Base-by-base conservation (phyloP, 2,888 invertebrate genomes). In the Prenolepis imparis region DNA sequence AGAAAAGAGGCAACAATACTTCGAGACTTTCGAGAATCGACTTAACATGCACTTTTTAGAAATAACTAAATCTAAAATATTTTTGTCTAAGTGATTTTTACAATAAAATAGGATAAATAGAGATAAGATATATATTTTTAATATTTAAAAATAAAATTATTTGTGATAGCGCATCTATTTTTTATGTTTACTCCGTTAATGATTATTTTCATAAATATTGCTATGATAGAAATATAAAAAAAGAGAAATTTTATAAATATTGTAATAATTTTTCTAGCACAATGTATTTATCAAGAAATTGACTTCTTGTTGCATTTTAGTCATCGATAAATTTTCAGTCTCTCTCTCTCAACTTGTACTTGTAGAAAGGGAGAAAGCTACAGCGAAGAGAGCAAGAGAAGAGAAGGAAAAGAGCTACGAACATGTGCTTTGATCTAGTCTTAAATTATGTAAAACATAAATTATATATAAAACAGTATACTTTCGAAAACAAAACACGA, bases 371-470 rank as follows among this genome's bases (percentile, higher is more conserved):
- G 80, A 55, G 70, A 75, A 64, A 61, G 61, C 18, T 15, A n/a
- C 21, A 57, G 5, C 15, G 11, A 32, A 15, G 32, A 52, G 15
- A 63, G 67, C 55, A 41, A 74, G 52, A 74, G 52, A 63, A 57
- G 39, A 66, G 39, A 78, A 74, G 66, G 63, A 73, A 63, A 21
- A n/a, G 41, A 78, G 68, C 15, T 66, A 63, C 21, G 67, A 77
- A 84, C 88, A 89, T 84, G 55, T 85, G 86, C 66, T 84, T 3
- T 57, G 41, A 77, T 41, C 28, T 61, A 57, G 70, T 77, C 66
- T 87, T 84, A 87, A 84, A 86, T 90, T 87, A 89, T 87, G 81
- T 85, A 52, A 52, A 52, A 52, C n/a, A 52, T 52, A 85, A 85
- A 84, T 70, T 5, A 77, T 55, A 77, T 55, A 66, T 72, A 80